Evolutionary conservation across 2,113 vertebrate species (phyloP).

Genomic region (Oriolus oriolus): DNA sequence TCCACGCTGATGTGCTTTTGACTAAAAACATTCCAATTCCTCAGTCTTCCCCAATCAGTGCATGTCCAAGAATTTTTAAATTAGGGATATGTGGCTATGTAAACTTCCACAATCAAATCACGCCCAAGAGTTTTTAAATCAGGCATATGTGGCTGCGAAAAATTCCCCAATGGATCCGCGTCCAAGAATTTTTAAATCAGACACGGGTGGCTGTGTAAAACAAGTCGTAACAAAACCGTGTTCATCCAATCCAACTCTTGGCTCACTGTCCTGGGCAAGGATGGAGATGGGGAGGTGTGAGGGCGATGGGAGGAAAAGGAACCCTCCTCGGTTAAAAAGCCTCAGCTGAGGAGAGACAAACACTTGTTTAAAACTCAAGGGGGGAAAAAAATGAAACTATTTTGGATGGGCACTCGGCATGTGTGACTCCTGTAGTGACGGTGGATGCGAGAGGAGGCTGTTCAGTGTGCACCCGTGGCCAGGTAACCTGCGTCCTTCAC

Average conservation of each 20-base stretch:
- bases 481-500: background rate
- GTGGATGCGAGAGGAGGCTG: background rate
- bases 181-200: no score
- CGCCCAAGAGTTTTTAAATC: background rate
- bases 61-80: rapidly evolving
- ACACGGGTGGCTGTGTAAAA: rapidly evolving
- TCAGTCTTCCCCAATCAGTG: rapidly evolving
- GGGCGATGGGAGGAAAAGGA: rapidly evolving
- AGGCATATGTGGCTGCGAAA: rapidly evolving
- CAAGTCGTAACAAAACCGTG: rapidly evolving
- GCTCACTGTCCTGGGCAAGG: rapidly evolving
- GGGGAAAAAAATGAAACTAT: rapidly evolving
- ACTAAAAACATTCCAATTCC: background rate
- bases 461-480: rapidly evolving
- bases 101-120: background rate
- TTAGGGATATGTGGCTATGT: rapidly evolving
- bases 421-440: rapidly evolving
- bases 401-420: rapidly evolving
- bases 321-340: rapidly evolving
- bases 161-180: rapidly evolving
- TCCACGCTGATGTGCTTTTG: background rate
- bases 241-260: rapidly evolving
- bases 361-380: background rate
- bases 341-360: background rate
- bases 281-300: rapidly evolving